Evolutionary conservation across 2,797 vertebrate species (phyloP), one percentile per base, ranked within the genome.

Genomic region (Pipistrellus pygmaeus): DNA sequence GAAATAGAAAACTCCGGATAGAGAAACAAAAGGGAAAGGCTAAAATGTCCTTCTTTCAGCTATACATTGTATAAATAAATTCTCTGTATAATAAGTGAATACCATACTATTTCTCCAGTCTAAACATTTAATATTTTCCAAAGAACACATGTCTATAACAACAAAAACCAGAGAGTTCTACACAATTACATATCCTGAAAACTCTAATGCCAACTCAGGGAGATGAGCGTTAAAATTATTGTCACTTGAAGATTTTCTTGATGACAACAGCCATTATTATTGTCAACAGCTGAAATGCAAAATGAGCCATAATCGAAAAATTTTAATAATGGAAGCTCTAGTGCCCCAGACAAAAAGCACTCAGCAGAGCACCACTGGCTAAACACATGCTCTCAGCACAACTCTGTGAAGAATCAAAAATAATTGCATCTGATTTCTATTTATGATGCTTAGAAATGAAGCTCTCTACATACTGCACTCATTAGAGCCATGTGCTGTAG

Each of bases 261-360:
- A 95, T 73, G 8, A 71, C 15, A 91, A n/a, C 60, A 60, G 7
- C 5, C n/a, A 51, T 64, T 92, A 82, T 85, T 95, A 48, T 78
- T 95, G 62, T 66, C 38, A 94, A 18, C 1, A 55, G 0, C 14
- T 38, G 44, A 90, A 46, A 46, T 66, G 11, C 25, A 85, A 69
- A 85, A 80, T 38, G 18, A 93, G 2, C 21, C 20, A 73, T 46
- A 92, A 41, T 25, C n/a, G 93, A 15, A 94, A 81, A 72, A 57
- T 81, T 88, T 93, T 41, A 82, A 73, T 82, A 46, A 44, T 73
- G 48, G 57, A 91, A 87, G 35, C n/a, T 92, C 10, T 27, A 68
- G 32, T 69, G 23, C 25, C 27, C 35, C 9, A 87, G 96, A 68
- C 27, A 78, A 93, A 92, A 91, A 32, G 0, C 87, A 72, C 7